Evolutionary conservation across 2,797 vertebrate species (phyloP).

Genomic region (Craterocephalus amniculus): DNA sequence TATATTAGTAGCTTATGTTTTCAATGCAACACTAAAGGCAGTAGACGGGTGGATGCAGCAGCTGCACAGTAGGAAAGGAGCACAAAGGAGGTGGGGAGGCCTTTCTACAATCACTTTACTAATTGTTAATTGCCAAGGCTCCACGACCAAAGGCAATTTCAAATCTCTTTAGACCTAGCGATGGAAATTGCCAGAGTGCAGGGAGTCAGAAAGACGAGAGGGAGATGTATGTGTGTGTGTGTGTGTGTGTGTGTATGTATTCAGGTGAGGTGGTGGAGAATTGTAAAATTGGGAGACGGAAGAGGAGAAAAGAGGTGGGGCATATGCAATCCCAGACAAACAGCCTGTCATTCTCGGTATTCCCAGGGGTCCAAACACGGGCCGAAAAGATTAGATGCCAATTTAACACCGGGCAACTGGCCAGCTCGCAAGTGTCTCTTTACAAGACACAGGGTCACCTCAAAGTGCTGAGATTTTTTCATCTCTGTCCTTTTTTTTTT

Average conservation of each 20-base stretch:
- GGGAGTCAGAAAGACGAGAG: slow-evolving; percentile 56
- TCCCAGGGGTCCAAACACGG: slow-evolving; percentile 67
- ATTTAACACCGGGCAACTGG: slow-evolving; percentile 76
- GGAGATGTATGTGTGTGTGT: slow-evolving; percentile 33
- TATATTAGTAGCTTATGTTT: no score
- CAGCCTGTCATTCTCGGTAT: slow-evolving; percentile 81
- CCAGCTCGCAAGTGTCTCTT: slow-evolving; percentile 77
- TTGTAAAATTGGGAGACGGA: slow-evolving; percentile 56
- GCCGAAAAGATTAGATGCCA: slow-evolving; percentile 83
- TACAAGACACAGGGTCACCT: slow-evolving; percentile 79
- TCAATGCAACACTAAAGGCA: slow-evolving; percentile 51
- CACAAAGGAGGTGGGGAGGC: slow-evolving; percentile 56
- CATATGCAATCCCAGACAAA: slow-evolving; percentile 82
- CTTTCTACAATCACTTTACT: slow-evolving; percentile 76
- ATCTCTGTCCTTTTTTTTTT: slow-evolving; percentile 40
- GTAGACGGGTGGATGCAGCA: slow-evolving; percentile 42
- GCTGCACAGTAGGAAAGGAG: slow-evolving; percentile 77
- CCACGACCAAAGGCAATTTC: slow-evolving; percentile 81
- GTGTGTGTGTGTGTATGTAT: background rate
- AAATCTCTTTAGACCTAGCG: slow-evolving; percentile 78
- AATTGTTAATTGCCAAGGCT: slow-evolving; percentile 82
- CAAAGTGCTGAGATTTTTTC: slow-evolving; percentile 70
- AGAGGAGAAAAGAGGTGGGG: slow-evolving; percentile 44
- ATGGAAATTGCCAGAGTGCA: slow-evolving; percentile 78
- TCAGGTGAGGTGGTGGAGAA: slow-evolving; percentile 5